Conservation (phyloP, 2,113 vertebrate genomes). For the Trematocara marginatum region DNA sequence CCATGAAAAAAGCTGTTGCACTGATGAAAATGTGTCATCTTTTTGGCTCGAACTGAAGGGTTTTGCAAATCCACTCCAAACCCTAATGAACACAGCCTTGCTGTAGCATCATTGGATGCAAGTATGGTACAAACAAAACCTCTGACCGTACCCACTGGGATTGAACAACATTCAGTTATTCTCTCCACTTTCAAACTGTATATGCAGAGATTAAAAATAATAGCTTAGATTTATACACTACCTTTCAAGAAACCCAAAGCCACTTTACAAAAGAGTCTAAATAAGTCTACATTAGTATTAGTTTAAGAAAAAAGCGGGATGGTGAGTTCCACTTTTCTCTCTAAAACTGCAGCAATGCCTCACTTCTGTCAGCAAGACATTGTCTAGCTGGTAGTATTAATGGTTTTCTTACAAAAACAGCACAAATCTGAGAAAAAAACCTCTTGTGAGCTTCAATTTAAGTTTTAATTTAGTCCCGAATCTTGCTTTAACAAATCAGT, state of each 20-base stretch:
- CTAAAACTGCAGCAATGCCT: not conserved
- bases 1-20: not conserved
- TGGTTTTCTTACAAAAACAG: not conserved
- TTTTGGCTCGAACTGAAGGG: not conserved
- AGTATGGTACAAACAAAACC: not conserved
- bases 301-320: not conserved
- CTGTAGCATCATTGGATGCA: not conserved
- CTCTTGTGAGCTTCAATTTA: not conserved
- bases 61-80: not conserved
- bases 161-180: not conserved
- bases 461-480: not conserved
- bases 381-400: not conserved
- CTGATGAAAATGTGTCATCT: not conserved
- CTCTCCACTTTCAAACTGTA: not conserved
- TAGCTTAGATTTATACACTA: not conserved
- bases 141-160: not conserved
- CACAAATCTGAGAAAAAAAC: not conserved
- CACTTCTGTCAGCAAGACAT: not conserved
- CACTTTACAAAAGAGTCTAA: not conserved
- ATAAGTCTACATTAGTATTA: not conserved
- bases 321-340: not conserved
- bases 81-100: not conserved
- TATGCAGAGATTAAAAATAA: not conserved
- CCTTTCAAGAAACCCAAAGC: not conserved
- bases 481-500: not conserved